Evolutionary conservation across 2,113 vertebrate genomes (phyloP).

Genomic region (Neopipo cinnamomea): DNA sequence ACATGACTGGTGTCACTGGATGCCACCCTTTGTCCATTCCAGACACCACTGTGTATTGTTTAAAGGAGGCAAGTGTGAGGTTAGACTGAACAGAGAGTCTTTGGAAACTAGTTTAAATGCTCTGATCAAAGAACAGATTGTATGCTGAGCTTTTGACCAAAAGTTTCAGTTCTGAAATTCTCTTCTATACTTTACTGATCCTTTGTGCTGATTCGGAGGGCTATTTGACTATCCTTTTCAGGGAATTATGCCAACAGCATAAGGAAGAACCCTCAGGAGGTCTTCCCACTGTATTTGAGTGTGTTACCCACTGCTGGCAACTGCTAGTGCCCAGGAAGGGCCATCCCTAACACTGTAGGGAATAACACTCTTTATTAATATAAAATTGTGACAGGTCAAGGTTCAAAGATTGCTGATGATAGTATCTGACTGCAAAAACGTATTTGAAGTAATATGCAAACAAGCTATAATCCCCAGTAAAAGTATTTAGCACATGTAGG

Average conservation of each 20-base stretch:
- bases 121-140: neutral
- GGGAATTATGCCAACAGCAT: neutral
- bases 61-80: neutral
- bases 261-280: neutral
- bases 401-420: neutral
- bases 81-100: neutral
- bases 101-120: neutral
- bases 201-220: neutral
- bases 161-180: neutral
- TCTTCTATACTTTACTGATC: neutral
- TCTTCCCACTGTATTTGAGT: too few relatives aligned
- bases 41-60: rapidly evolving
- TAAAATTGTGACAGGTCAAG: neutral
- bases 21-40: neutral
- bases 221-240: neutral
- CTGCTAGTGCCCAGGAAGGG: too few relatives aligned
- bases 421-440: neutral
- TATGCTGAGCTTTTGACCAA: neutral
- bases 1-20: neutral
- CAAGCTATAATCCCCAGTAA: neutral
- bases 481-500: neutral
- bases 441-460: neutral
- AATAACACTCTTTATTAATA: neutral
- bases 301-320: too few relatives aligned
- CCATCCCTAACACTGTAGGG: too few relatives aligned